A percentile compares a stretch with the other conserved stretches of the same genome.
Evolutionary conservation across 2,113 vertebrate genomes (phyloP).

Genomic region (Ctenodactylus gundi): DNA sequence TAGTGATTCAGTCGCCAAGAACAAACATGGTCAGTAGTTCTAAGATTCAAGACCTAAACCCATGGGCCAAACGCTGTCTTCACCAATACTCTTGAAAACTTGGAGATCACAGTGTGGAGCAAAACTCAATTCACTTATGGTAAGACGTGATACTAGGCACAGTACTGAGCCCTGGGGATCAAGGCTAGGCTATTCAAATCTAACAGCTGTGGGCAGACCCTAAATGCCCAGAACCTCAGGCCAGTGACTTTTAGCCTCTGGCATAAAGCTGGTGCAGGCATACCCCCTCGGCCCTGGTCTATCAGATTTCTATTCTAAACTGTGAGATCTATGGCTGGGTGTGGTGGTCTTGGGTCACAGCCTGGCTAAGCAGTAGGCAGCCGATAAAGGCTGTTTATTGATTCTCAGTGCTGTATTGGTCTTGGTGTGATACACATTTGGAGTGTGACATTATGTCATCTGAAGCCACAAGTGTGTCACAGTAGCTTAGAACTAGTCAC

Average conservation of each 20-base stretch:
- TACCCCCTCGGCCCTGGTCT: neutral
- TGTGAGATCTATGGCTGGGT: too few relatives aligned
- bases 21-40: neutral
- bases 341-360: neutral
- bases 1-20: neutral
- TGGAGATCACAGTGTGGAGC: neutral
- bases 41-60: too few relatives aligned
- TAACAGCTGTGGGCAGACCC: neutral
- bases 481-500: neutral
- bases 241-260: neutral
- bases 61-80: neutral
- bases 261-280: neutral
- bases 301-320: neutral
- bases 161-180: neutral
- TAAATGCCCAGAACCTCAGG: neutral
- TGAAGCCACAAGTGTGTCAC: neutral
- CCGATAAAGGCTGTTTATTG: neutral
- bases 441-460: neutral
- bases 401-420: neutral
- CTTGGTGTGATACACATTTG: neutral
- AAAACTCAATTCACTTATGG: neutral
- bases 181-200: neutral
- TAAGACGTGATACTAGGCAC: neutral
- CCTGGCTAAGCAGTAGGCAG: too few relatives aligned
- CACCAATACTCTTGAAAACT: neutral